Conservation (phyloP, 2,113 vertebrate species). For the Perognathus longimembris region DNA sequence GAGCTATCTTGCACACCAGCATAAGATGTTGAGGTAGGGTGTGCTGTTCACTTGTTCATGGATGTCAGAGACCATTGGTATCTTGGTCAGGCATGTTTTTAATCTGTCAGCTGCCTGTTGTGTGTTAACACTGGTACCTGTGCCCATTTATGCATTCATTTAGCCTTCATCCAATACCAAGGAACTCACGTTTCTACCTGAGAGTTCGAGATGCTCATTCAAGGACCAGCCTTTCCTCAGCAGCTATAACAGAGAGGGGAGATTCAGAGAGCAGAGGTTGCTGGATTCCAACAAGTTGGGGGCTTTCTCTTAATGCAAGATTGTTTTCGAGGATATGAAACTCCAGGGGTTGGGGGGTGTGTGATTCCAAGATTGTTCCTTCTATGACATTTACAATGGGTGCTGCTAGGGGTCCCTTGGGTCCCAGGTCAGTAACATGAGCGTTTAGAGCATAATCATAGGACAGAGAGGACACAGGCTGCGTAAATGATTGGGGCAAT, state of each 20-base stretch:
- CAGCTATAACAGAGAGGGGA: neutral
- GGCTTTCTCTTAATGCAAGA: neutral
- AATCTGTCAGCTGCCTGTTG: neutral
- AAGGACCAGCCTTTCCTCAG: neutral
- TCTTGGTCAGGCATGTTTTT: neutral
- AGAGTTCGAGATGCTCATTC: neutral
- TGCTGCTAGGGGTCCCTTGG: slow-evolving; percentile 3
- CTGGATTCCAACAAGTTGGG: neutral
- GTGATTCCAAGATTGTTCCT: neutral
- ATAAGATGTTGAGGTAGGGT: neutral
- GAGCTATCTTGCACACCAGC: neutral
- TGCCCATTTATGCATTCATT: neutral
- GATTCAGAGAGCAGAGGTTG: neutral
- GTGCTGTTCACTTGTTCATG: neutral
- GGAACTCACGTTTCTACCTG: slow-evolving; percentile 13
- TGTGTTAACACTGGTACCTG: neutral
- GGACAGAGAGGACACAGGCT: neutral
- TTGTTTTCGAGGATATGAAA: neutral
- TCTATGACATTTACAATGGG: neutral
- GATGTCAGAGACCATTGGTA: too few species aligned
- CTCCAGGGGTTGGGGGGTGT: neutral
- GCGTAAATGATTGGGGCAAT: neutral
- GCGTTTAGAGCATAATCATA: neutral
- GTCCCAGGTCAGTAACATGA: neutral
- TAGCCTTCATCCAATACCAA: neutral